These are phyloP conservation scores for Rhodeus uyekii DNA, from an alignment of 2,797 vertebrate genomes.

Conservation along the genomic window DNA sequence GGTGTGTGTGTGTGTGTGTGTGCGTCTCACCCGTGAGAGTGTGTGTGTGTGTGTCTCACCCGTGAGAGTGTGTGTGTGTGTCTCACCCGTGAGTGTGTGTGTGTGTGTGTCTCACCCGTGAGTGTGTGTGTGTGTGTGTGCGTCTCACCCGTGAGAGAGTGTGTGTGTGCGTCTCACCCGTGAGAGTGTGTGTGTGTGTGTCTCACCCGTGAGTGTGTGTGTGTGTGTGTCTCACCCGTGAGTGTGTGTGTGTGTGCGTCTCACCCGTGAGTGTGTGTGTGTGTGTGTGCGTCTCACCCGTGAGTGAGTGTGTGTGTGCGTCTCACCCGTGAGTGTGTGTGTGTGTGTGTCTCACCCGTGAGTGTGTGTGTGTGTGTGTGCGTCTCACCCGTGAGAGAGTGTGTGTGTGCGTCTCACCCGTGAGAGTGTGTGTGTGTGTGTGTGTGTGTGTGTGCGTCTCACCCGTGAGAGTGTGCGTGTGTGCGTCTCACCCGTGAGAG, in stretches of 20 bases:
- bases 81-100: neutral
- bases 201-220: too few relatives aligned
- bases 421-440: neutral
- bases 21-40: neutral
- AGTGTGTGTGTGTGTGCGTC: neutral
- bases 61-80: neutral
- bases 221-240: neutral
- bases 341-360: slow-evolving; percentile 67
- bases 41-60: too few relatives aligned
- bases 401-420: neutral
- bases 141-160: too few relatives aligned
- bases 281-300: too few relatives aligned
- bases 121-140: slow-evolving; percentile 74
- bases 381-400: too few relatives aligned
- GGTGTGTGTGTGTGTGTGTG: neutral
- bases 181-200: neutral
- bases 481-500: too few relatives aligned
- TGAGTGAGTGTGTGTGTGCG: slow-evolving; percentile 14
- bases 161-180: neutral
- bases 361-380: neutral
- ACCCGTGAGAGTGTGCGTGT: neutral
- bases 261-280: neutral
- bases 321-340: slow-evolving; percentile 79
- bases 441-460: too few relatives aligned
- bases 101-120: slow-evolving; percentile 39